Conservation (phyloP, 1,140 invertebrate species). For the Drosophila lacteicornis region DNA sequence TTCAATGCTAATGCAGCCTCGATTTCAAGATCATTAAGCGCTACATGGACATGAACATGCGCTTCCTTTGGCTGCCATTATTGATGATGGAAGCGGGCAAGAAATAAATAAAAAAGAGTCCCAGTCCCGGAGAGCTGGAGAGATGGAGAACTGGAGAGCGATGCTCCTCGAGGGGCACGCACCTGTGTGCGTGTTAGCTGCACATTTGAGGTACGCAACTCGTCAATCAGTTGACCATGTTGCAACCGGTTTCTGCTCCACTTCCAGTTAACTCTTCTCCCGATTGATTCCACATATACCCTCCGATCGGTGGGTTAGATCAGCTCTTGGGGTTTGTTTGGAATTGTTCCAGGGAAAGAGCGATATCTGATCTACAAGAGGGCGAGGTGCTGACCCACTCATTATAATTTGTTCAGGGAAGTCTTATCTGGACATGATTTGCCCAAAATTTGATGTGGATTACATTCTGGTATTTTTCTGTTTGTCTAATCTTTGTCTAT, state of each 20-base stretch:
- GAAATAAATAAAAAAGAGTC: slow-evolving; percentile 24
- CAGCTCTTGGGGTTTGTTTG: background rate
- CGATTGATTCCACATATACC: slow-evolving; percentile 33
- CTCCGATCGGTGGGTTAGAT: slow-evolving; percentile 32
- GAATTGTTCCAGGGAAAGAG: slow-evolving; percentile 8
- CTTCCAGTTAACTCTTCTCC: slow-evolving; percentile 47
- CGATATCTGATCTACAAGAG: slow-evolving; percentile 14
- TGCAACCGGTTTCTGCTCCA: slow-evolving; percentile 74
- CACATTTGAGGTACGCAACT: slow-evolving; percentile 73
- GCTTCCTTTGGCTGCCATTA: slow-evolving; percentile 77
- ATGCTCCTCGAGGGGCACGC: slow-evolving; percentile 29
- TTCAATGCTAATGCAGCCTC: slow-evolving; percentile 77
- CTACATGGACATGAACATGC: slow-evolving; percentile 75
- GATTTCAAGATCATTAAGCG: slow-evolving; percentile 79
- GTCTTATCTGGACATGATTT: slow-evolving; percentile 13
- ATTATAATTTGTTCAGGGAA: slow-evolving; percentile 18
- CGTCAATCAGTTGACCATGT: slow-evolving; percentile 77
- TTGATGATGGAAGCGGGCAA: slow-evolving; percentile 56
- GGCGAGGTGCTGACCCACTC: background rate
- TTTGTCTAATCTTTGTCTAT: too few species aligned
- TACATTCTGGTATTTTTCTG: too few species aligned
- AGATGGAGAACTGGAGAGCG: slow-evolving; percentile 2
- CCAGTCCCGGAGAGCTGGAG: slow-evolving; percentile 1
- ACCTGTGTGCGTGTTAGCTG: slow-evolving; percentile 71
- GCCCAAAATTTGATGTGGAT: background rate